phyloP scores from a whole-genome alignment of 2,113 vertebrate genomes.

The Potamarius usumacintae region DNA sequence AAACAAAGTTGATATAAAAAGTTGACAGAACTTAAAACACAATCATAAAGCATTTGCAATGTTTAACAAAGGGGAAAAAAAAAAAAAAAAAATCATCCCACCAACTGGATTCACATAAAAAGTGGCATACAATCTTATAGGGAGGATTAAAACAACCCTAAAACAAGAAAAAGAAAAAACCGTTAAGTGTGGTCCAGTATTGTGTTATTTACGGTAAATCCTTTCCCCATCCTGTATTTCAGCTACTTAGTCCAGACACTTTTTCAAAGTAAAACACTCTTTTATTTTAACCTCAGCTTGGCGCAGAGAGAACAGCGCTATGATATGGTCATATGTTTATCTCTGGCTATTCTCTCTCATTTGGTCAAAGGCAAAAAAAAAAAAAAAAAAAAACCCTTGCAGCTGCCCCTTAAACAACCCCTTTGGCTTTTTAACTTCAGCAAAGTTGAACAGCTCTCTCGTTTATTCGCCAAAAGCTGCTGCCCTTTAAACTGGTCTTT shows the following conservation, averaged over 20 bases:
- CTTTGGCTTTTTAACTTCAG: constrained; percentile 83
- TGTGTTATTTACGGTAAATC: constrained; percentile 69
- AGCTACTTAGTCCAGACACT: constrained; percentile 49
- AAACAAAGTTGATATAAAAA: constrained; percentile 74
- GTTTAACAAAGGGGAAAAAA: constrained; percentile 60
- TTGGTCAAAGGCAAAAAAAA: constrained; percentile 82
- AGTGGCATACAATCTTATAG: constrained; percentile 78
- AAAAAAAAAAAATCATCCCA: constrained; percentile 23
- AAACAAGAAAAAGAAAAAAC: constrained; percentile 54
- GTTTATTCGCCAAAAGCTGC: constrained; percentile 42
- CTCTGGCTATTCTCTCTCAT: constrained; percentile 59
- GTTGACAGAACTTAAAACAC: constrained; percentile 78
- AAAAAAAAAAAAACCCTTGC: constrained; percentile 60
- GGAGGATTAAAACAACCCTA: constrained; percentile 54
- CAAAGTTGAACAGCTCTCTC: constrained; percentile 51
- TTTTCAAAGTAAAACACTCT: constrained; percentile 62
- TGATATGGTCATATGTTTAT: constrained; percentile 69
- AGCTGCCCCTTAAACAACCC: constrained; percentile 74
- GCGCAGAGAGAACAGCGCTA: constrained; percentile 72
- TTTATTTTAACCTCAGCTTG: constrained; percentile 63
- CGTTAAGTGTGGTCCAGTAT: constrained; percentile 76
- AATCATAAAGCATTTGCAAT: constrained; percentile 77
- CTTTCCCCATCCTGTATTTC: constrained; percentile 51
- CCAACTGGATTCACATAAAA: constrained; percentile 71
- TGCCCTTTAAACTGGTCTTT: constrained; percentile 65